Conservation (phyloP, 2,113 vertebrate genomes). For the Sphyrna mokarran region DNA sequence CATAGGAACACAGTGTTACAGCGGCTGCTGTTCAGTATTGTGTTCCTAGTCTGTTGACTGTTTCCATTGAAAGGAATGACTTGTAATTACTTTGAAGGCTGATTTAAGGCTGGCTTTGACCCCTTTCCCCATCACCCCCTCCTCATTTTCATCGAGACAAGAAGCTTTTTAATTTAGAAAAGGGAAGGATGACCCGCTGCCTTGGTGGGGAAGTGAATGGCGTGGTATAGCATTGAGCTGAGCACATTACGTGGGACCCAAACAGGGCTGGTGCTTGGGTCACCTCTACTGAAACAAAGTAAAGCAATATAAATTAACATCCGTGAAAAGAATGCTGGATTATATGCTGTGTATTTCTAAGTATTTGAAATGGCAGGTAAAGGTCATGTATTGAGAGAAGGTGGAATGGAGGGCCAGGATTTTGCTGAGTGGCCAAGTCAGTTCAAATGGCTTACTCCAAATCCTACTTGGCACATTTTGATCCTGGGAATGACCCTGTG, state of each 20-base stretch:
- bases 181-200: not conserved
- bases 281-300: not conserved
- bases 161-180: not conserved
- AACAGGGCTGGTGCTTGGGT: not conserved
- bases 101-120: not conserved
- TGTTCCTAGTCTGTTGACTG: not conserved
- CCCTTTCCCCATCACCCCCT: not conserved
- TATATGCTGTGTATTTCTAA: not conserved
- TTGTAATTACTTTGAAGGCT: slow-evolving; percentile 12
- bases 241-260: not conserved
- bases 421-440: too few species aligned
- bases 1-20: not conserved
- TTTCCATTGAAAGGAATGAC: slow-evolving; percentile 16
- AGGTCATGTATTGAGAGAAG: not conserved
- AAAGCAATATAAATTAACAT: not conserved
- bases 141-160: not conserved
- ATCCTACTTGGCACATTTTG: not conserved
- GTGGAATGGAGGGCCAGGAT: not conserved
- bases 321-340: not conserved
- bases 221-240: not conserved
- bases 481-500: not conserved
- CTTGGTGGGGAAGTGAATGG: not conserved
- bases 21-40: not conserved
- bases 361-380: not conserved
- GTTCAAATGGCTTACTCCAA: not conserved